phyloP scores from a whole-genome alignment of 2,888 invertebrate species.

The Spisula solida region DNA sequence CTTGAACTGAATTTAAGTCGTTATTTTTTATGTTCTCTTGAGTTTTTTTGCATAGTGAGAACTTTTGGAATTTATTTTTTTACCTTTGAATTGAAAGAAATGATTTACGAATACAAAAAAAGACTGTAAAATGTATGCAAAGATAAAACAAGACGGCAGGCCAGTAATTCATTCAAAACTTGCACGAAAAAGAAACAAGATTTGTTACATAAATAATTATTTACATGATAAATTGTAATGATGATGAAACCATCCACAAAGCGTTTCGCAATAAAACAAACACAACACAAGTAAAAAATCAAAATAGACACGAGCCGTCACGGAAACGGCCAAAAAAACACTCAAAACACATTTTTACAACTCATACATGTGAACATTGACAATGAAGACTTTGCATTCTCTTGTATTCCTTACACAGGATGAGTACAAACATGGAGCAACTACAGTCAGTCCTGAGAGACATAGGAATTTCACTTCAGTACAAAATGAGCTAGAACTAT shows the following conservation, averaged over 20 bases:
- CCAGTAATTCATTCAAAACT: constrained; percentile 32
- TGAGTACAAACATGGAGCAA: constrained; percentile 46
- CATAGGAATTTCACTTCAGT: constrained; percentile 42
- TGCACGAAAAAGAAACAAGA: constrained; percentile 39
- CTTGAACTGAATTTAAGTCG: not conserved
- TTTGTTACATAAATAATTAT: constrained; percentile 46
- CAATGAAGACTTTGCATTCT: not conserved
- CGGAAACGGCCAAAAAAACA: not conserved
- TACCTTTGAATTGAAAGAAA: not conserved
- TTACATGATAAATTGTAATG: constrained; percentile 48
- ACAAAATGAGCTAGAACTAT: constrained; percentile 9
- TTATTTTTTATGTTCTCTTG: not conserved
- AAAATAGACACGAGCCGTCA: not conserved
- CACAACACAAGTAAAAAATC: constrained; percentile 34
- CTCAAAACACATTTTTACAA: constrained; percentile 6
- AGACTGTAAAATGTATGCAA: not conserved
- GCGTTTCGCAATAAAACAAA: constrained; percentile 34
- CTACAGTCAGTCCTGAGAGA: constrained; percentile 44
- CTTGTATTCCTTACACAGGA: constrained; percentile 16
- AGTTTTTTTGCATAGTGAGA: constrained; percentile 39
- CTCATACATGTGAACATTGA: constrained; percentile 14
- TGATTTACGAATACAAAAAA: not conserved
- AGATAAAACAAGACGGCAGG: constrained; percentile 26
- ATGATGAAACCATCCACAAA: constrained; percentile 33
- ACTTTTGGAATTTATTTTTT: constrained; percentile 3